Conservation (phyloP, 2,797 vertebrate genomes). For the Coccyzus lansbergi region DNA sequence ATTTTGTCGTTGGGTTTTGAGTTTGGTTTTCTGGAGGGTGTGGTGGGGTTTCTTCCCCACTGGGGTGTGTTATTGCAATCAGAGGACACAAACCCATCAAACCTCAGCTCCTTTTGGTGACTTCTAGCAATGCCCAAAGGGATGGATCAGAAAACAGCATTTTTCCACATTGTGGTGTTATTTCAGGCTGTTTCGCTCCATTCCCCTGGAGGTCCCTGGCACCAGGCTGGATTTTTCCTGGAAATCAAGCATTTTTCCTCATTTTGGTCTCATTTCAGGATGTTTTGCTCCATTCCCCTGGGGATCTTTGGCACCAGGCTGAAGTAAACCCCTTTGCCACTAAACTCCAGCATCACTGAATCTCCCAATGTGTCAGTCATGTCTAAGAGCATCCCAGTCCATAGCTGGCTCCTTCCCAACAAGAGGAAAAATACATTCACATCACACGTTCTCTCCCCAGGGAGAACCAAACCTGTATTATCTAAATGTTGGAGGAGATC, state of each 20-base stretch:
- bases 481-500: neutral
- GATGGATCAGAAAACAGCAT: neutral
- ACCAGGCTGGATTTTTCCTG: no score
- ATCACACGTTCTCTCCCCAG: neutral
- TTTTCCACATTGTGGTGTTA: neutral
- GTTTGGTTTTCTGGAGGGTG: neutral
- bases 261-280: neutral
- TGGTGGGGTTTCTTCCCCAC: rapidly evolving
- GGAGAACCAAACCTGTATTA: neutral
- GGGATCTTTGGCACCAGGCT: neutral
- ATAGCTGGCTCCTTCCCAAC: neutral
- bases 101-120: neutral
- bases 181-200: neutral
- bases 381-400: neutral
- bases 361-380: neutral
- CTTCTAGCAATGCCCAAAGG: neutral
- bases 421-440: neutral
- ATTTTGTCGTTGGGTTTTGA: neutral
- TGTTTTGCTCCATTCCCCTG: neutral
- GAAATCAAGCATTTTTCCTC: neutral
- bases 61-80: neutral
- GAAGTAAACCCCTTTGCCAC: neutral
- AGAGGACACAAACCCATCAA: neutral
- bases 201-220: neutral
- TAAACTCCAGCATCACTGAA: neutral